These are phyloP conservation scores for Odontocerum albicorne DNA, from an alignment of 2,888 invertebrate genomes.

Conservation along the genomic window DNA sequence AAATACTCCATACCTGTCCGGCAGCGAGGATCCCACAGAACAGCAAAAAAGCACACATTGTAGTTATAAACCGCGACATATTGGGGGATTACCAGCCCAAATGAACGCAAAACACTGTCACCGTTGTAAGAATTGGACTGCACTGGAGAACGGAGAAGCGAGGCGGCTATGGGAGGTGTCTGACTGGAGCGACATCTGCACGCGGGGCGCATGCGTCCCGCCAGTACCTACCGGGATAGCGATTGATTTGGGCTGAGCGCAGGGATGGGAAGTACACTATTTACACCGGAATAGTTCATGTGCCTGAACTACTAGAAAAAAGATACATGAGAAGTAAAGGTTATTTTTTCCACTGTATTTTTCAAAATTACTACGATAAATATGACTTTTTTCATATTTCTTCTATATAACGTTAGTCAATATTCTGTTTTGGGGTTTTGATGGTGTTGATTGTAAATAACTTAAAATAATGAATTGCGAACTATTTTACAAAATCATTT, in stretches of 20 bases:
- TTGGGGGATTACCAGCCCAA: slow-evolving; percentile 43
- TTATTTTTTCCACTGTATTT: too few species aligned
- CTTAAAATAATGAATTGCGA: too few species aligned
- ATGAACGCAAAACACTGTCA: slow-evolving; percentile 28
- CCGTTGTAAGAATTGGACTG: slow-evolving; percentile 25
- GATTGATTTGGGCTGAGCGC: slow-evolving; percentile 15
- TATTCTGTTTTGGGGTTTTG: too few species aligned
- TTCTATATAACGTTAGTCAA: too few species aligned
- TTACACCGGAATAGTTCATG: too few species aligned
- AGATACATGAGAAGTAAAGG: too few species aligned
- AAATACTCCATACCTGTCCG: slow-evolving; percentile 54
- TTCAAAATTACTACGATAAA: too few species aligned
- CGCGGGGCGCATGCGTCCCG: slow-evolving; percentile 24
- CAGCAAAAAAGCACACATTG: slow-evolving; percentile 62
- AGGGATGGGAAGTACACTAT: too few species aligned
- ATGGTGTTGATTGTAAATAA: too few species aligned
- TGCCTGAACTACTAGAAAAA: too few species aligned
- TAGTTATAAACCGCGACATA: slow-evolving; percentile 64
- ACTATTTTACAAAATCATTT: too few species aligned
- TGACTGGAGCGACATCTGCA: slow-evolving; percentile 31
- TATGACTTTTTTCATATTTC: too few species aligned
- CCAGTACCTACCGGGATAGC: slow-evolving; percentile 13
- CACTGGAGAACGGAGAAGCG: slow-evolving; percentile 27
- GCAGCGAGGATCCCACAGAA: slow-evolving; percentile 60
- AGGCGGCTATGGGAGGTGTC: slow-evolving; percentile 30